Percentiles rank a stretch among this genome's conserved stretches.
Conservation (phyloP, 2,888 invertebrate genomes). For the Temnothorax unifasciatus region DNA sequence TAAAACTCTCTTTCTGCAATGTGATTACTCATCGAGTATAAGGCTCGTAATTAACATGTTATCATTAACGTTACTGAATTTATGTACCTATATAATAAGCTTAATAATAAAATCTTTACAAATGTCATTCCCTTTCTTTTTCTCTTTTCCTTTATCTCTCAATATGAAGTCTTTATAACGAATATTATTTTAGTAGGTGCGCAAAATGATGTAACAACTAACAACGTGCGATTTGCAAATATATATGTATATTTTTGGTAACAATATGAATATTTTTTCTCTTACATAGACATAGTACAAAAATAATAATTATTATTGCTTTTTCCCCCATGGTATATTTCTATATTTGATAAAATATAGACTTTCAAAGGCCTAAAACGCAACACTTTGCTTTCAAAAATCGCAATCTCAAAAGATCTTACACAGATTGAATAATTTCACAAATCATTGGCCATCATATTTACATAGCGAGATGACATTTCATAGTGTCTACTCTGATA, state of each 20-base stretch:
- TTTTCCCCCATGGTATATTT: conserved; percentile 66
- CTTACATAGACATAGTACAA: conserved; percentile 74
- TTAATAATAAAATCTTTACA: conserved; percentile 76
- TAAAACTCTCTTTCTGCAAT: conserved; percentile 38
- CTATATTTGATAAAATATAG: conserved; percentile 73
- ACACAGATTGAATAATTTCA: conserved; percentile 55
- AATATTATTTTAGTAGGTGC: background rate
- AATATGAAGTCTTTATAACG: background rate
- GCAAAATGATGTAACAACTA: conserved; percentile 29
- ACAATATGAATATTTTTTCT: conserved; percentile 69
- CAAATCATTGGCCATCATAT: conserved; percentile 57
- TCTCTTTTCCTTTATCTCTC: background rate
- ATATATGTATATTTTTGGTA: conserved; percentile 66
- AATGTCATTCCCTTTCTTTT: conserved; percentile 41
- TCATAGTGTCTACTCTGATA: conserved; percentile 5
- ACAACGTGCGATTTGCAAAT: conserved; percentile 54
- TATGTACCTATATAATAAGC: conserved; percentile 73
- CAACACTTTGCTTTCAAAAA: conserved; percentile 61
- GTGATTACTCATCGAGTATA: conserved; percentile 28
- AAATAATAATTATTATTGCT: conserved; percentile 80
- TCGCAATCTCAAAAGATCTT: conserved; percentile 67
- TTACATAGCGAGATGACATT: conserved; percentile 26
- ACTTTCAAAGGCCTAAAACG: conserved; percentile 64
- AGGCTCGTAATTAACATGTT: conserved; percentile 42
- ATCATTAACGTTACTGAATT: conserved; percentile 66